A percentile compares a stretch with the other conserved stretches of the same genome.
Evolutionary conservation across 2,888 invertebrate species (phyloP).

Genomic region (Drosophila conformis): DNA sequence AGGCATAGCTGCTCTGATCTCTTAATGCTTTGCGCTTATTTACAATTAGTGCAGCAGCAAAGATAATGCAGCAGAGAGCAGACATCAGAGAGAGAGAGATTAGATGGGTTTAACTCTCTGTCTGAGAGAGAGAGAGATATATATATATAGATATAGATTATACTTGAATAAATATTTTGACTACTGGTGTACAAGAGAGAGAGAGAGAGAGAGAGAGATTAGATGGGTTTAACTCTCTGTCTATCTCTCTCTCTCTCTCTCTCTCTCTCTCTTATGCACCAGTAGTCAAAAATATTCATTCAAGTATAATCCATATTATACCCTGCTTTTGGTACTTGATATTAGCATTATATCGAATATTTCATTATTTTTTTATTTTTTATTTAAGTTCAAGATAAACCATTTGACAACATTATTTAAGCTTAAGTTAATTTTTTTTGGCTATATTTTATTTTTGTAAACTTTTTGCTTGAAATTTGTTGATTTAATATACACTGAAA

Average conservation of each 20-base stretch:
- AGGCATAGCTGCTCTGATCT: conserved; percentile 35
- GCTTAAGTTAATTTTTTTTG: neutral
- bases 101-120: no score
- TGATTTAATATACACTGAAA: neutral
- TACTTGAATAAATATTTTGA: no score
- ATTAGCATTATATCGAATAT: neutral
- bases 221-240: no score
- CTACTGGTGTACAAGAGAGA: no score
- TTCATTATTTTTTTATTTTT: neutral
- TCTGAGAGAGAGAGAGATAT: no score
- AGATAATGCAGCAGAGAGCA: neutral
- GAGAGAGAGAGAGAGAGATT: neutral
- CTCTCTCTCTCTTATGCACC: neutral
- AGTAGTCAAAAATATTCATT: neutral
- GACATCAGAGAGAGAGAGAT: neutral
- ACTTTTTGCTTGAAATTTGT: neutral
- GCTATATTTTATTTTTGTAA: neutral
- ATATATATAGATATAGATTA: no score
- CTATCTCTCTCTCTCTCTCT: no score
- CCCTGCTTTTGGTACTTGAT: neutral
- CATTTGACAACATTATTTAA: neutral
- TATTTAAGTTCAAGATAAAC: neutral
- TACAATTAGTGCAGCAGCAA: conserved; percentile 10
- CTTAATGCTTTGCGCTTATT: conserved; percentile 38
- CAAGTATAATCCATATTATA: neutral